Conservation (phyloP, 1,140 invertebrate genomes). For the Drosophila micromelanica region DNA sequence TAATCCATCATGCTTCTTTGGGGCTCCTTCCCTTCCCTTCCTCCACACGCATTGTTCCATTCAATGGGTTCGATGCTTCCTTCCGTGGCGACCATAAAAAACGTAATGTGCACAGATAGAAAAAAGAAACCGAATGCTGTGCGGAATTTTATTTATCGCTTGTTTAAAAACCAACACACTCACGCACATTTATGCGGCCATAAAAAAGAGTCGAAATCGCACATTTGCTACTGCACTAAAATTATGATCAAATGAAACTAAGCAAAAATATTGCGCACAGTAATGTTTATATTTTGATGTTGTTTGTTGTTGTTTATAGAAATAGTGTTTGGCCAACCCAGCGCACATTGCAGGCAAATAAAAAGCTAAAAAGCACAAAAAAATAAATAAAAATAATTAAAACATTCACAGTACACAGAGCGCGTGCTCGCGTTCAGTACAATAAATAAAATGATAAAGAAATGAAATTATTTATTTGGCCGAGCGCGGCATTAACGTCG, state of each 20-base stretch:
- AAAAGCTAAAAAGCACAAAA: constrained; percentile 47
- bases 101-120: constrained; percentile 19
- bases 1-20: constrained; percentile 39
- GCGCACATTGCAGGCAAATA: constrained; percentile 63
- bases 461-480: constrained; percentile 73
- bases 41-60: constrained; percentile 47
- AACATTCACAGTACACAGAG: constrained; percentile 53
- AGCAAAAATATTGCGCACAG: constrained; percentile 42
- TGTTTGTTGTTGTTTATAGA: constrained; percentile 47
- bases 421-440: neutral
- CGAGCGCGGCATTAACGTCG: constrained; percentile 59
- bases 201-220: constrained; percentile 52
- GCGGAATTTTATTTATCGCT: constrained; percentile 47
- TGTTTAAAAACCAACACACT: constrained; percentile 54
- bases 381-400: constrained; percentile 74
- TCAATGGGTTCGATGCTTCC: constrained; percentile 62
- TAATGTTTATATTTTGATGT: neutral
- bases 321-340: constrained; percentile 9
- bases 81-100: constrained; percentile 65
- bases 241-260: constrained; percentile 69
- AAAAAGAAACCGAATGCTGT: constrained; percentile 29
- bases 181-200: constrained; percentile 34
- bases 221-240: constrained; percentile 30
- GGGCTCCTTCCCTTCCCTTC: neutral
- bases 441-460: constrained; percentile 49